Evolutionary conservation across 2,888 invertebrate genomes (phyloP).

Genomic region (Andrena bucephala): DNA sequence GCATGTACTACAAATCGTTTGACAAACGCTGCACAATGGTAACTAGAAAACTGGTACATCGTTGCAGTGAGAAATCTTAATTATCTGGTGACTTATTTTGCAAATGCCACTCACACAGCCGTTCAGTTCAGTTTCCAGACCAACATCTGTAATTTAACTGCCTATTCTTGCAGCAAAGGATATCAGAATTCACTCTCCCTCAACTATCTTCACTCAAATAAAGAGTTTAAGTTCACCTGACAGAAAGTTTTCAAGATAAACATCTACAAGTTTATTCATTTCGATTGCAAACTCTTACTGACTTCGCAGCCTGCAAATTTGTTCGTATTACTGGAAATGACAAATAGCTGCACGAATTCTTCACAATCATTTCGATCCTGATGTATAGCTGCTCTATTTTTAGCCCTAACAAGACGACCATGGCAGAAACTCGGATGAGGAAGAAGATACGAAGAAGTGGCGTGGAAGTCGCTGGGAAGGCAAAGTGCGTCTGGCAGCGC

Average conservation of each 20-base stretch:
- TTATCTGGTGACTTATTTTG: background rate
- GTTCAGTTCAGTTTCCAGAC: no score
- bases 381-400: conserved; percentile 51
- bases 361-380: conserved; percentile 12
- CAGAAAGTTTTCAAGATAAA: background rate
- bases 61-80: background rate
- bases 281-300: no score
- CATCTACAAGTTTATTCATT: background rate
- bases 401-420: conserved; percentile 43
- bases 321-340: background rate
- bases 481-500: conserved; percentile 31
- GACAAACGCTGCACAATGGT: background rate
- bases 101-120: background rate
- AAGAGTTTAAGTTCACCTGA: no score
- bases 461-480: conserved; percentile 38
- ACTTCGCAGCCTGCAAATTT: background rate
- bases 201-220: no score
- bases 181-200: no score
- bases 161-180: no score
- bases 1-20: background rate
- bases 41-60: background rate
- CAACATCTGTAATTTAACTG: no score
- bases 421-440: conserved; percentile 28
- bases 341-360: background rate
- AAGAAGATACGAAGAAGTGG: conserved; percentile 50